Base-by-base conservation (phyloP, 2,797 vertebrate genomes). In the Malacoctenus gilli region DNA sequence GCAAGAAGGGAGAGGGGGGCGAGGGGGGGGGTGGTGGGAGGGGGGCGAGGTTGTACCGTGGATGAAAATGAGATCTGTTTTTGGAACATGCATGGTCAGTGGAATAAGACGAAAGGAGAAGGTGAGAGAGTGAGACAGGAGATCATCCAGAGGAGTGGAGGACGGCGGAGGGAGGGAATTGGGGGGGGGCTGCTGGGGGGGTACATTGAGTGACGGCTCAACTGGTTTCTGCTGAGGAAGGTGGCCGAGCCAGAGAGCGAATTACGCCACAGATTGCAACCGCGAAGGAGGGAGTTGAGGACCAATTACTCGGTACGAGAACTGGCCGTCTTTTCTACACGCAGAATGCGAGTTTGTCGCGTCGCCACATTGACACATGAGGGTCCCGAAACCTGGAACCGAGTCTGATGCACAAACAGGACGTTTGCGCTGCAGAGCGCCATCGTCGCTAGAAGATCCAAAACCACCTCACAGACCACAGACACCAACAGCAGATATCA, bases 31-130 rank as follows among this genome's bases (percentile, higher is more conserved):
- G 59, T 19, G 39, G 36, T 31, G n/a, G 32, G 5, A 35, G 38
- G 39, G 34, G 6, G 43, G 23, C 46, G 60, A 55, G 22, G 57
- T 44, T 13, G 47, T 50, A 58, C 54, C 19, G 7, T 58, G 63
- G 83, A 90, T 90, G 87, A 90, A 92, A 91, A 90, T 88, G 80
- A 86, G 86, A 84, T 88, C 92, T 92, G 90, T 93, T 93, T 93
- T 92, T 92, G 92, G 92, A 93, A 93, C 88, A 89, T 93, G 92
- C 91, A 90, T 91, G 86, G 92, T 93, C 92, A 93, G 92, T 93
- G 92, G 92, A 93, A 93, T 92, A 91, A 88, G 89, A 89, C 85
- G 85, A 91, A 87, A 80, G 87, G 87, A 90, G 86, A 91, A 90
- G 89, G 87, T 89, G 88, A 91, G 89, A 89, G 90, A 89, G 89